Evolutionary conservation across 2,797 vertebrate species (phyloP), one percentile per base, ranked within the genome.

Genomic region (Silurus lanzhouensis): DNA sequence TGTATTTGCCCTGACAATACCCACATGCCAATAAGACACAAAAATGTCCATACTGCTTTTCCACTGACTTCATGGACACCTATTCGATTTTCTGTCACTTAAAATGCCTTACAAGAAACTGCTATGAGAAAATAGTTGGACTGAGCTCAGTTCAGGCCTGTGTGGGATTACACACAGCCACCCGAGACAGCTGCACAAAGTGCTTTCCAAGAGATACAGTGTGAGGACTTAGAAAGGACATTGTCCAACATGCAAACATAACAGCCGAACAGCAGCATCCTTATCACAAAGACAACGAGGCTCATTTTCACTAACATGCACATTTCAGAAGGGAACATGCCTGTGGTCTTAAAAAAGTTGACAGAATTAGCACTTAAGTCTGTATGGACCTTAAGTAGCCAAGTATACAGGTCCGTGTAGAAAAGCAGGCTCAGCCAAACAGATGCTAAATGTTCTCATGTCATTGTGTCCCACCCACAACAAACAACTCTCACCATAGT

Each of bases 401-500:
- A 52, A 27, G 46, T 52, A 27, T 46, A 81, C 63, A 66, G 66
- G 55, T 80, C 68, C 27, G 58, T 76, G 77, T 8, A 57, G 77
- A 48, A 27, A 67, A 80, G 68, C 17, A 14, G 25, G 13, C 66
- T 78, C 67, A 64, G 86, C 84, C 87, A 84, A 74, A 57, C 86
- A 86, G 84, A 90, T 88, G 84, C 85, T 83, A 46, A 81, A 44
- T 84, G 85, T 87, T 83, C 84, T 84, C 88, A 84, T 79, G 68
- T 55, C 71, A 74, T 19, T 57, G 85, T 67, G 82, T 84, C 85
- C 85, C 89, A 86, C 89, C 88, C 88, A 88, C 76, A 88, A 87
- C 87, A 90, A 90, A 90, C 85, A 89, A 55, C 14, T 38, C 64
- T 87, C 81, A 57, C 88, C 84, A 85, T 83, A 77, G 87, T 72